These are phyloP conservation scores for Rallus limicola DNA, from an alignment of 2,113 vertebrate species.

Conservation along the genomic window DNA sequence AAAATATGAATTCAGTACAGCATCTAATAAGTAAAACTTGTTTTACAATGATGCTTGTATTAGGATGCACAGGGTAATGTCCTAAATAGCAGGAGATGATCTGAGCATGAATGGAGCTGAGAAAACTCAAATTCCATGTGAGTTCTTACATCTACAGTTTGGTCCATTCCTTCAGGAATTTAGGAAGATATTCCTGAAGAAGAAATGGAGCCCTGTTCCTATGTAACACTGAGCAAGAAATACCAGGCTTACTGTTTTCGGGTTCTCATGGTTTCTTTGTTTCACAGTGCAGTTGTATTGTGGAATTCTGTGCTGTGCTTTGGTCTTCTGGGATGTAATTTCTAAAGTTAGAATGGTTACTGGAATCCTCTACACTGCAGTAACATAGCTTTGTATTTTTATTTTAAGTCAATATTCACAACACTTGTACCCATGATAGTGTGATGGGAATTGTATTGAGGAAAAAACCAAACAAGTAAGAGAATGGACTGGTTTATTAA, in stretches of 20 bases:
- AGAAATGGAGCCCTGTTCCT: neutral
- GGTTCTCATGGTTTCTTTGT: neutral
- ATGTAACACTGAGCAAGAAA: neutral
- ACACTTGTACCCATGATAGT: neutral
- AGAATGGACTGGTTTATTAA: neutral
- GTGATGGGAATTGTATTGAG: neutral
- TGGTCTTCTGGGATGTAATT: neutral
- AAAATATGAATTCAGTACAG: neutral
- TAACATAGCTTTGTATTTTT: neutral
- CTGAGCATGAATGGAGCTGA: neutral
- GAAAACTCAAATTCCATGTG: neutral
- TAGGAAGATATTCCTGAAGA: neutral
- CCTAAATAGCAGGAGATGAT: neutral
- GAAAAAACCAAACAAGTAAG: neutral
- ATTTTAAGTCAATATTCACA: neutral
- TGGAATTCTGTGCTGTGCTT: neutral
- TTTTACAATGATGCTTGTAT: neutral
- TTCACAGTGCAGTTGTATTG: neutral
- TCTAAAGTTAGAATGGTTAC: neutral
- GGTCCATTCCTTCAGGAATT: neutral
- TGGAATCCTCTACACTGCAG: neutral
- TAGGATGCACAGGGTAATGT: neutral
- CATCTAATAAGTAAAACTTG: neutral
- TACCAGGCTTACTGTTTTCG: neutral
- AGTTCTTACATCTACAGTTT: neutral